phyloP scores from a whole-genome alignment of 53 echinoderm and acorn worm species.

The Paracentrotus lividus region DNA sequence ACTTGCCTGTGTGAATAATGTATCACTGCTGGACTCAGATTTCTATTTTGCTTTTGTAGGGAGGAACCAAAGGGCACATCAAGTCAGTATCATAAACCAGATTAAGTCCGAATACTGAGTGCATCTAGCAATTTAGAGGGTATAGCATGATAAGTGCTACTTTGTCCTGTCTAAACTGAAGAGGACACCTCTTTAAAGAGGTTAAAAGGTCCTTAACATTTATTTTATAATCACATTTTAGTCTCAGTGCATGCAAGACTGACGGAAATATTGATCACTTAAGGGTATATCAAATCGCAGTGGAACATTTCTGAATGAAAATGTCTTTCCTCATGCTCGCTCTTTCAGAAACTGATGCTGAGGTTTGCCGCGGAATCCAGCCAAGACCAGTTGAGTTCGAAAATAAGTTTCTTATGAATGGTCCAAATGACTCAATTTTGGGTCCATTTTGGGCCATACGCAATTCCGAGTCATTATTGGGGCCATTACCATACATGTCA shows the following conservation, averaged over 20 bases:
- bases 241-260: not conserved
- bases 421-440: too few relatives aligned
- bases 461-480: too few relatives aligned
- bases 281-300: not conserved
- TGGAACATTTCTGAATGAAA: not conserved
- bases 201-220: constrained; percentile 35
- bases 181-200: not conserved
- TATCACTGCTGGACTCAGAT: not conserved
- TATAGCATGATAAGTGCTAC: not conserved
- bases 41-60: not conserved
- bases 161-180: not conserved
- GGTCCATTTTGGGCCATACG: too few relatives aligned
- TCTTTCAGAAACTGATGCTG: not conserved
- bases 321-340: not conserved
- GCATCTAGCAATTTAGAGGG: not conserved
- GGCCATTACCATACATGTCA: too few relatives aligned
- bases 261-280: not conserved
- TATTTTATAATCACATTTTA: not conserved
- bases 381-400: too few relatives aligned
- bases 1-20: constrained; percentile 1
- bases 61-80: not conserved
- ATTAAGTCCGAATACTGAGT: constrained; percentile 3
- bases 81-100: not conserved
- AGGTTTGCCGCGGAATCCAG: too few relatives aligned
- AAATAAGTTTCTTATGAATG: too few relatives aligned